Evolutionary conservation across 2,113 vertebrate genomes (phyloP).

Genomic region (Tonatia bakeri): DNA sequence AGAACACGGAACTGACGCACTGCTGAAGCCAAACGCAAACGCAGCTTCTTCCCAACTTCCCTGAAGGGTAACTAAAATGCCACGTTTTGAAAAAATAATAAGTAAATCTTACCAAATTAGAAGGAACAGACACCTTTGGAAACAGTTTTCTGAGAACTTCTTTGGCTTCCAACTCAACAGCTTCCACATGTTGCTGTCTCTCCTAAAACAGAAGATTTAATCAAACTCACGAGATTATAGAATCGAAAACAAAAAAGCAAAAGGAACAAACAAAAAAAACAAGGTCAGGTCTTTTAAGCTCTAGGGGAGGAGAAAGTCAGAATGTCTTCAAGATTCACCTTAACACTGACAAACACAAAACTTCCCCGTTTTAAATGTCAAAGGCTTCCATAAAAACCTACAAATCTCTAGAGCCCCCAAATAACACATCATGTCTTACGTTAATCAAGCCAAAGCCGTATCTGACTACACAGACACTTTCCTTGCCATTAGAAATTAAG

Average conservation of each 20-base stretch:
- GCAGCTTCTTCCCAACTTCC: neutral
- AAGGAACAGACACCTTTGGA: slow-evolving; percentile 89
- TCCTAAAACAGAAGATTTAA: slow-evolving; percentile 83
- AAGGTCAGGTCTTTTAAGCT: neutral
- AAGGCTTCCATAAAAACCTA: slow-evolving; percentile 32
- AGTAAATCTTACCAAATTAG: slow-evolving; percentile 82
- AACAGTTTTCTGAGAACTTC: slow-evolving; percentile 91
- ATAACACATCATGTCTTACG: neutral
- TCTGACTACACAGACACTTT: slow-evolving; percentile 25
- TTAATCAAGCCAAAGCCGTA: neutral
- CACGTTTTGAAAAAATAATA: neutral
- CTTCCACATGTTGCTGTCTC: slow-evolving; percentile 84
- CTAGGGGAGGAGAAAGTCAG: neutral
- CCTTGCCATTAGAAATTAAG: slow-evolving; percentile 34
- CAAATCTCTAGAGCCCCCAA: slow-evolving; percentile 50
- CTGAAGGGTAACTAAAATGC: neutral
- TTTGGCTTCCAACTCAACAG: slow-evolving; percentile 87
- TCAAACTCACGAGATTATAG: neutral
- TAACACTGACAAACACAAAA: slow-evolving; percentile 47
- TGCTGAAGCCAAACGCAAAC: slow-evolving; percentile 11
- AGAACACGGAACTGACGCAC: neutral
- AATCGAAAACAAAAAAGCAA: neutral
- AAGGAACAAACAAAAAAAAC: neutral
- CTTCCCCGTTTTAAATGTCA: slow-evolving; percentile 24
- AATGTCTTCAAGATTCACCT: slow-evolving; percentile 25